Evolutionary conservation across 2,113 vertebrate species (phyloP).

Genomic region (Silurus glanis): DNA sequence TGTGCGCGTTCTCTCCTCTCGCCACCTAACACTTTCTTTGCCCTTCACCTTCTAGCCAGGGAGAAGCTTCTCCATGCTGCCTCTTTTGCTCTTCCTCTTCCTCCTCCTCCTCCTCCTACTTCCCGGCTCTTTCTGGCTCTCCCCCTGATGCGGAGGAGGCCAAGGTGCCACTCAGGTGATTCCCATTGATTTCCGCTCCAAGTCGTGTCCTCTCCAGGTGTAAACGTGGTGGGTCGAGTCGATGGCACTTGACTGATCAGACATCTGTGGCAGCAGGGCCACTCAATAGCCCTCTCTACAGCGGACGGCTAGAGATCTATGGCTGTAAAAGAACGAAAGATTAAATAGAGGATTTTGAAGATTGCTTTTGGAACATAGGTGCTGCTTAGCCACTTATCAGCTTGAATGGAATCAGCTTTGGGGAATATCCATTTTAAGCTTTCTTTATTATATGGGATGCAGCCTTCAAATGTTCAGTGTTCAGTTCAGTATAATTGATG

Average conservation of each 20-base stretch:
- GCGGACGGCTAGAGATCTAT: constrained; percentile 38
- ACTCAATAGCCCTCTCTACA: constrained; percentile 53
- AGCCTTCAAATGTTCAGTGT: neutral
- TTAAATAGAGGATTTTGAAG: constrained; percentile 34
- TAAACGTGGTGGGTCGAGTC: constrained; percentile 58
- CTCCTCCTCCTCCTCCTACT: constrained; percentile 18
- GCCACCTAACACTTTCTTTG: constrained; percentile 35
- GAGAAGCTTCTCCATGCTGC: constrained; percentile 39
- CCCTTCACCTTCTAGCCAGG: constrained; percentile 32
- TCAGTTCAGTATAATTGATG: neutral
- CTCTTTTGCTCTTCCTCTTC: constrained; percentile 26
- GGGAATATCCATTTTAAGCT: neutral
- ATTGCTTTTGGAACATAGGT: neutral
- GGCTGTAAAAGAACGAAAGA: constrained; percentile 19
- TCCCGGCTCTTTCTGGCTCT: constrained; percentile 19
- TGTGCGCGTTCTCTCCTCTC: neutral
- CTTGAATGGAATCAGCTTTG: neutral
- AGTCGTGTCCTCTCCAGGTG: constrained; percentile 57
- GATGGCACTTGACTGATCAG: constrained; percentile 59
- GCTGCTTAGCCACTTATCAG: neutral
- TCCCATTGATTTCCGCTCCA: constrained; percentile 57
- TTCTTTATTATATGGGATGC: neutral
- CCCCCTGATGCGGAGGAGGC: constrained; percentile 27
- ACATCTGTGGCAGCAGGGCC: constrained; percentile 50
- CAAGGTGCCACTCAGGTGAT: constrained; percentile 61